Evolutionary conservation across 2,888 invertebrate genomes (phyloP).

Genomic region (Petrolisthes cinctipes): DNA sequence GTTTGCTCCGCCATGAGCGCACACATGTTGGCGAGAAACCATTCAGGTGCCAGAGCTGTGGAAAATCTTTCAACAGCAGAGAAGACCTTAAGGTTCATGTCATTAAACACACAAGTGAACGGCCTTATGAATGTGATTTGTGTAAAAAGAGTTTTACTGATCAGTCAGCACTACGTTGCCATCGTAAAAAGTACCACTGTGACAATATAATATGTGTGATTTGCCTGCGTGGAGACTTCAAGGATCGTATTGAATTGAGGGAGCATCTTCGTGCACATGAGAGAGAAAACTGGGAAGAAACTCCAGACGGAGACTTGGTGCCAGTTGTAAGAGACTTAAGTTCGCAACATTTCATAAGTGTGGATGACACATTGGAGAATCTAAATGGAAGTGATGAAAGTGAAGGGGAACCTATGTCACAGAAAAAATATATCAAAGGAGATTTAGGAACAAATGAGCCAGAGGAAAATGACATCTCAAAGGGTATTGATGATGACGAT

Average conservation of each 20-base stretch:
- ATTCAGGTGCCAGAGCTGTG: conserved; percentile 53
- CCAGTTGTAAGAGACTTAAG: conserved; percentile 8
- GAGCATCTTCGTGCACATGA: conserved; percentile 56
- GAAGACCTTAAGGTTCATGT: conserved; percentile 43
- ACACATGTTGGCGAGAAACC: conserved; percentile 55
- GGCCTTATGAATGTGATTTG: conserved; percentile 43
- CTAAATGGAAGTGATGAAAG: background rate
- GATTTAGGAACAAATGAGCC: background rate
- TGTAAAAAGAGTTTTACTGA: conserved; percentile 53
- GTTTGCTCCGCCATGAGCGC: conserved; percentile 47
- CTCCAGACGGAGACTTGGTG: conserved; percentile 38
- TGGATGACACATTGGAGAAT: conserved; percentile 44
- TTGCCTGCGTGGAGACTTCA: conserved; percentile 51
- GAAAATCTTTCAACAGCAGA: conserved; percentile 52
- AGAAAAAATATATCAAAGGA: too few relatives aligned
- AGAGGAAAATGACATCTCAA: conserved; percentile 28
- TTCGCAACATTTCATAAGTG: conserved; percentile 21
- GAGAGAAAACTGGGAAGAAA: conserved; percentile 53
- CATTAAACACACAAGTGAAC: conserved; percentile 45
- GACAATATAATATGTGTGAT: conserved; percentile 47
- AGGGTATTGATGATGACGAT: conserved; percentile 5
- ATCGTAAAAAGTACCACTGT: conserved; percentile 51
- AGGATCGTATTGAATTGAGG: conserved; percentile 50
- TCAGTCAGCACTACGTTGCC: conserved; percentile 36
- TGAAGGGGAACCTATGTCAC: background rate